phyloP scores from a whole-genome alignment of 2,113 vertebrate genomes.

The Engystomops pustulosus region DNA sequence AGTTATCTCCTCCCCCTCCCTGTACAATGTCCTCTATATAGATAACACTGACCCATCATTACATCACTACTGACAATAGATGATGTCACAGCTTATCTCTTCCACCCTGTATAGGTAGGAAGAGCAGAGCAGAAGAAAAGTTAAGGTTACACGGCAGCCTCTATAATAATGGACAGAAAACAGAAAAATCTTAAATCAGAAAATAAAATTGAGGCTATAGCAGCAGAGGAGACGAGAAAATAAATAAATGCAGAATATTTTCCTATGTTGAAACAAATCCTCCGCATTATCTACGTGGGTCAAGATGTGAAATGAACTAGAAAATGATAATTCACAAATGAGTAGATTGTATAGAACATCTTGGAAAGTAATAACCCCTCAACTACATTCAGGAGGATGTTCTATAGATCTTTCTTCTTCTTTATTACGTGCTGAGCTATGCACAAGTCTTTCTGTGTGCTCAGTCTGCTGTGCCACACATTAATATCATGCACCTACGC shows the following conservation, averaged over 20 bases:
- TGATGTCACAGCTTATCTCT: too few species aligned
- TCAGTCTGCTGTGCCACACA: constrained; percentile 42
- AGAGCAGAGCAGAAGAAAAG: too few species aligned
- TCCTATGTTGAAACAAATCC: background rate
- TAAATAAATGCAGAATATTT: background rate
- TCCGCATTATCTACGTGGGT: background rate
- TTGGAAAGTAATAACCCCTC: background rate
- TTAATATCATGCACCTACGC: constrained; percentile 13
- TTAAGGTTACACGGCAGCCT: too few species aligned
- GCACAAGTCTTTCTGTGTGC: constrained; percentile 5
- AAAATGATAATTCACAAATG: background rate
- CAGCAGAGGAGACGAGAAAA: background rate
- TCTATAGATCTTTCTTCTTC: background rate
- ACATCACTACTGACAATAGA: too few species aligned
- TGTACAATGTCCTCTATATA: too few species aligned
- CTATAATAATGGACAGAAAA: too few species aligned
- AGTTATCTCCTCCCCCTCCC: too few species aligned
- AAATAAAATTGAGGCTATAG: background rate
- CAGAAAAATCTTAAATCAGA: too few species aligned
- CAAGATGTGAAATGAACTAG: background rate
- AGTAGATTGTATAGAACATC: background rate
- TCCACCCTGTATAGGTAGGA: too few species aligned
- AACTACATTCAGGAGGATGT: background rate
- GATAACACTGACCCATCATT: too few species aligned
- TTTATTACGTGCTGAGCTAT: background rate